Evolutionary conservation across 2,888 invertebrate genomes (phyloP).

Genomic region (Chymomyza procnemis): DNA sequence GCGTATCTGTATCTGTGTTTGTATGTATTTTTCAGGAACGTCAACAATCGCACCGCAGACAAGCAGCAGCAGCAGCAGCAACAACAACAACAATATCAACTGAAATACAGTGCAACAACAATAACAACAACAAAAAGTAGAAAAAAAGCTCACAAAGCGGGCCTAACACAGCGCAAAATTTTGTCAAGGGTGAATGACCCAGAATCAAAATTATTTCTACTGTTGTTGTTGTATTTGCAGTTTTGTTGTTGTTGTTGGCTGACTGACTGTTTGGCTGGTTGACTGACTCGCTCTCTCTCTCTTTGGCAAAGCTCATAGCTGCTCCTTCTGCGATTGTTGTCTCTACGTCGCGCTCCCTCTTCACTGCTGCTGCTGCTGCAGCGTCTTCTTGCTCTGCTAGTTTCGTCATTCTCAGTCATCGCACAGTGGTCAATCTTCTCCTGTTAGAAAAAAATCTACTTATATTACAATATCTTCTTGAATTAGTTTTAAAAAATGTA

Average conservation of each 20-base stretch:
- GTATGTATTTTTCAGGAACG: background rate
- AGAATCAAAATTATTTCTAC: constrained; percentile 69
- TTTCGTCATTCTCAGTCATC: background rate
- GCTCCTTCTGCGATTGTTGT: background rate
- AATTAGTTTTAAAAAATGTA: too few species aligned
- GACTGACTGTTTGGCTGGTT: background rate
- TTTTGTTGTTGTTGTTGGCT: constrained; percentile 15
- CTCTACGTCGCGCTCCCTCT: background rate
- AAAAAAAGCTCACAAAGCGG: constrained; percentile 52
- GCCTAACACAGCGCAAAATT: constrained; percentile 71
- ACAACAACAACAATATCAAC: background rate
- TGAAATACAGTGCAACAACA: constrained; percentile 10
- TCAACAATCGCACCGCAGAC: constrained; percentile 3
- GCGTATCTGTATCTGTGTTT: background rate
- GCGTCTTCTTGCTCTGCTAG: constrained; percentile 2
- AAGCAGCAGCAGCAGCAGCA: background rate
- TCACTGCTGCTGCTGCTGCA: constrained; percentile 21
- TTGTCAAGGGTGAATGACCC: constrained; percentile 77
- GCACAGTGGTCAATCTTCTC: background rate
- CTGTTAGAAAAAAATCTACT: background rate
- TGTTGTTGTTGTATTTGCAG: constrained; percentile 19
- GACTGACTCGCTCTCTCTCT: background rate
- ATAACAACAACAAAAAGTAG: constrained; percentile 3
- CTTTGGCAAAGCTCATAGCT: background rate
- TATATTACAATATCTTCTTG: too few species aligned